Evolutionary conservation across 2,797 vertebrate species (phyloP).

Genomic region (Crocodylus rhombifer): DNA sequence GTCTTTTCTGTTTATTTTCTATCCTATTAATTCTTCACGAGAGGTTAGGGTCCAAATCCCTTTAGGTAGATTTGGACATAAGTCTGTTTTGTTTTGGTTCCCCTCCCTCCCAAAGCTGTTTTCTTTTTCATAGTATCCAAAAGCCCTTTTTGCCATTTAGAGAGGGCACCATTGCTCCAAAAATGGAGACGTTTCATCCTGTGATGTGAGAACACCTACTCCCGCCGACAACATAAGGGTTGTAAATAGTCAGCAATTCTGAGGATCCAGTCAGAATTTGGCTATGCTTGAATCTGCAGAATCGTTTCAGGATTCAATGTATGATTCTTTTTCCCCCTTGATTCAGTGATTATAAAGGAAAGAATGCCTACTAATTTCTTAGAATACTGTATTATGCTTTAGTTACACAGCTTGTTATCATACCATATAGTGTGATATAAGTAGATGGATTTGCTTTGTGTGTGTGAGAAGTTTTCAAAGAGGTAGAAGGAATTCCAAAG

Average conservation of each 20-base stretch:
- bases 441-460: background rate
- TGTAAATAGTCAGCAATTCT: background rate
- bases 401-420: background rate
- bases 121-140: background rate
- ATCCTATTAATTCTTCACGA: background rate
- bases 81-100: background rate
- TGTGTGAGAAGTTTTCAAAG: background rate
- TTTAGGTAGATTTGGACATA: slow-evolving; percentile 6
- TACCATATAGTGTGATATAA: background rate
- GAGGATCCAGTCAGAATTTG: background rate
- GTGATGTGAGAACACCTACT: background rate
- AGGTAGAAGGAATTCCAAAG: background rate
- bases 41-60: slow-evolving; percentile 38
- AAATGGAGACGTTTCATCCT: background rate
- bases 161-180: background rate
- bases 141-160: background rate
- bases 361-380: background rate
- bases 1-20: background rate
- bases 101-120: slow-evolving; percentile 23
- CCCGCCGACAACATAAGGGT: background rate
- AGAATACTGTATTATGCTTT: background rate
- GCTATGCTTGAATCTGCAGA: background rate
- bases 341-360: background rate
- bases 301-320: background rate
- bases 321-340: background rate